Evolutionary conservation across 2,113 vertebrate species (phyloP).

Genomic region (Corythornis vintsioides): DNA sequence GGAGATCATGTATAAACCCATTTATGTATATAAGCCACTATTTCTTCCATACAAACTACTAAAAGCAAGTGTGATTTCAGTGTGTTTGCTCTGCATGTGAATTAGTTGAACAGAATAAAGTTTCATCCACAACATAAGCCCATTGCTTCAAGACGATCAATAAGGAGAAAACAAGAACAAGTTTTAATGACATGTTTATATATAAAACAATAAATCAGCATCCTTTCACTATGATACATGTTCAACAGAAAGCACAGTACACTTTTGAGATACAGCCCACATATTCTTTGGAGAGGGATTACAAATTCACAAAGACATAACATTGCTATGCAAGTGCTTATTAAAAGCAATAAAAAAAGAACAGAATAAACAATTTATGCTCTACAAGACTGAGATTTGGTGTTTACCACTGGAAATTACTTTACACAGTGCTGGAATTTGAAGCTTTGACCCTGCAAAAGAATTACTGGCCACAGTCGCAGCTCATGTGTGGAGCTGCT

Average conservation of each 20-base stretch:
- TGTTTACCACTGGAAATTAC: background rate
- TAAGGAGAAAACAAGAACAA: background rate
- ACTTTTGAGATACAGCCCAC: background rate
- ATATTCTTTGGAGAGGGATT: background rate
- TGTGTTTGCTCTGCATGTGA: background rate
- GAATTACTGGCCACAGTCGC: background rate
- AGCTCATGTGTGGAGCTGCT: fast-evolving
- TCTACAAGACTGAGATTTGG: background rate
- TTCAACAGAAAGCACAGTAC: slow-evolving; percentile 15
- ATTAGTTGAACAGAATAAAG: background rate
- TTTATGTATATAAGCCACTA: background rate
- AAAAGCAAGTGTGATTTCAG: slow-evolving; percentile 27
- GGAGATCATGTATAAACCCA: background rate
- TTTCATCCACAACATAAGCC: background rate
- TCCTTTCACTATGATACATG: background rate
- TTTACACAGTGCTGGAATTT: background rate
- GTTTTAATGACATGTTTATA: slow-evolving; percentile 22
- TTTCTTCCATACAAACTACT: background rate
- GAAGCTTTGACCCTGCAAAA: background rate
- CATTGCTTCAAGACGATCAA: background rate
- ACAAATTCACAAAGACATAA: background rate
- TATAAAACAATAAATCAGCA: background rate
- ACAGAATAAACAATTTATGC: background rate
- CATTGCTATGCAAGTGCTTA: background rate
- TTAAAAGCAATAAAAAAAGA: background rate